Conservation (phyloP, 1,140 invertebrate species). For the Drosophila pseudoananassae region DNA sequence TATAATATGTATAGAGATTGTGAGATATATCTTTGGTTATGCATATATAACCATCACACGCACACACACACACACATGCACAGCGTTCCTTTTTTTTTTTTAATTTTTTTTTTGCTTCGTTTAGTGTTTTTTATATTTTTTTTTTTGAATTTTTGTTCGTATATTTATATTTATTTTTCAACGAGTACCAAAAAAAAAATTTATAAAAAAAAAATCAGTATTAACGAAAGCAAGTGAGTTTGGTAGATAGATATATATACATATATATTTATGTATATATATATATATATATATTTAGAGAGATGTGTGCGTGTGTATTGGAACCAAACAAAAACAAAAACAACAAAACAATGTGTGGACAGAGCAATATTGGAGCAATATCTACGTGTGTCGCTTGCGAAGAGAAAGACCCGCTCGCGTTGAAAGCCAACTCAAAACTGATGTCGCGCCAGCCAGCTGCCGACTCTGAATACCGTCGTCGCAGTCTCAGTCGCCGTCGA, state of each 20-base stretch:
- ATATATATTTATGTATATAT: conserved; percentile 26
- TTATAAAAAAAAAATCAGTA: conserved; percentile 42
- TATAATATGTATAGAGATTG: conserved; percentile 9
- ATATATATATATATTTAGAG: conserved; percentile 28
- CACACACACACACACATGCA: conserved; percentile 60
- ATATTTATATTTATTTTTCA: conserved; percentile 38
- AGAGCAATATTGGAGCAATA: conserved; percentile 68
- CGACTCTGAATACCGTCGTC: conserved; percentile 70
- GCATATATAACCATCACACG: conserved; percentile 56
- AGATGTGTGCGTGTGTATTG: conserved; percentile 48
- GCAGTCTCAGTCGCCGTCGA: conserved; percentile 27
- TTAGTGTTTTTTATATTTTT: conserved; percentile 21
- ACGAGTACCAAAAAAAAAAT: conserved; percentile 45
- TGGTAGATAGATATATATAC: conserved; percentile 2
- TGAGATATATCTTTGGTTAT: conserved; percentile 32
- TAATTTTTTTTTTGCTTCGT: conserved; percentile 33
- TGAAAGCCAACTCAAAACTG: conserved; percentile 85
- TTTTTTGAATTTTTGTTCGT: conserved; percentile 19
- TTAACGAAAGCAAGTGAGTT: conserved; percentile 41
- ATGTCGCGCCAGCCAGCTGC: conserved; percentile 78
- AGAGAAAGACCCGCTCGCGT: conserved; percentile 84
- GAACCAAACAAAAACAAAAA: conserved; percentile 75
- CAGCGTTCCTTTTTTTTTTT: conserved; percentile 35
- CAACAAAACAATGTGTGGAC: conserved; percentile 74
- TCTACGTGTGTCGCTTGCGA: conserved; percentile 83